phyloP scores from a whole-genome alignment of 2,797 vertebrate species.

The Galago senegalensis region DNA sequence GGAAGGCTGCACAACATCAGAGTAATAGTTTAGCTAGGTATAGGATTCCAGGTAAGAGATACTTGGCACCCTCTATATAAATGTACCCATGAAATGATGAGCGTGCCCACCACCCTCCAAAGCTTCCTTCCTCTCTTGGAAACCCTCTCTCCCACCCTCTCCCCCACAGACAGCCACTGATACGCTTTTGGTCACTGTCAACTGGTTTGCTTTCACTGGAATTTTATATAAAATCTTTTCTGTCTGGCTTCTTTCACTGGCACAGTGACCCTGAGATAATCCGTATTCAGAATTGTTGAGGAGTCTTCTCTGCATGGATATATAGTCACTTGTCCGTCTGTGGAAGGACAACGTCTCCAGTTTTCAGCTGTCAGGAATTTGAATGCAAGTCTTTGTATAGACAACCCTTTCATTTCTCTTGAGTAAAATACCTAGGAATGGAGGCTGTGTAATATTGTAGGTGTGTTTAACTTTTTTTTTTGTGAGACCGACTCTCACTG shows the following conservation, averaged over 20 bases:
- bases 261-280: not conserved
- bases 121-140: not conserved
- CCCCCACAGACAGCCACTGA: not conserved
- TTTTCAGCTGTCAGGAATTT: not conserved
- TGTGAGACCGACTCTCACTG: no score
- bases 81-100: not conserved
- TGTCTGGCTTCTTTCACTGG: not conserved
- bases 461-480: not conserved
- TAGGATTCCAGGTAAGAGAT: not conserved
- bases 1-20: not conserved
- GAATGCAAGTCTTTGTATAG: not conserved
- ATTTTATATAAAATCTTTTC: not conserved
- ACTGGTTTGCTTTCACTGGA: not conserved
- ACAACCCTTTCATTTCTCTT: not conserved
- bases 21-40: constrained; percentile 37
- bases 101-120: not conserved
- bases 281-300: no score
- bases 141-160: not conserved
- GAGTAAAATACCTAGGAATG: not conserved
- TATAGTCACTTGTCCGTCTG: not conserved
- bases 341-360: not conserved
- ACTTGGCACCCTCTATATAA: not conserved
- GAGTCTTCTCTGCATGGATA: rapidly evolving
- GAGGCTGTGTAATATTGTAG: not conserved
- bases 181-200: not conserved